Evolutionary conservation across 1,140 invertebrate species (phyloP), one percentile per base, ranked within the genome.

Genomic region (Drosophila auraria): DNA sequence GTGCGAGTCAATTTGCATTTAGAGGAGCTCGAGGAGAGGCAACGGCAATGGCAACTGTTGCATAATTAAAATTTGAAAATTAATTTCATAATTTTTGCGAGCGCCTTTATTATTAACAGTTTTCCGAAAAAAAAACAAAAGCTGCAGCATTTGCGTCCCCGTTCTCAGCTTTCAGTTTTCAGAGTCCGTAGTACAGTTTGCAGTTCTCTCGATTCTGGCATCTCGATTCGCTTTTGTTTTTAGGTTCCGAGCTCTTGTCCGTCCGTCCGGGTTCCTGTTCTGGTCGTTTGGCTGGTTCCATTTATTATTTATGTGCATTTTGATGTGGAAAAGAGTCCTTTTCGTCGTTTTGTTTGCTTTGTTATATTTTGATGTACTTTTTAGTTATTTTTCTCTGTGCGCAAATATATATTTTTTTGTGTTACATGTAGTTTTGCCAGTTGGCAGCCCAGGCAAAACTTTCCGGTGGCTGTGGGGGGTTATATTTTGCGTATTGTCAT

Each of bases 231-330:
- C 61, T 78, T 68, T 54, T 75, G 57, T 84, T 38, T 57, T 70
- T 61, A 45, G 68, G 61, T 63, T 75, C 49, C 58, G 58, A 45
- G 53, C 66, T 57, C 69, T 53, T 74, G 68, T 73, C 23, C 74
- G 68, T 73, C 23, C 74, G 61, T 54, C 66, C 66, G 62, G 50
- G 63, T 68, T 83, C 84, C 78, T 89, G 84, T 83, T 78, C 54
- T 63, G 58, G 64, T 40, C 59, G 62, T 78, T 73, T 56, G 70
- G 62, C 65, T 82, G 78, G 64, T 74, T 84, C 83, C 87, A 90
- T 87, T 84, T 89, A 89, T 90, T 89, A 89, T 89, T 89, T 89
- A 89, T 89, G 84, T 89, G 84, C 84, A 89, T 89, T 89, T 90
- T 89, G 84, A 89, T 90, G 84, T 87, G 83, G 78, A 79, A 75